Conservation (phyloP, 2,888 invertebrate genomes). For the Hermaeophaga mercurialis region DNA sequence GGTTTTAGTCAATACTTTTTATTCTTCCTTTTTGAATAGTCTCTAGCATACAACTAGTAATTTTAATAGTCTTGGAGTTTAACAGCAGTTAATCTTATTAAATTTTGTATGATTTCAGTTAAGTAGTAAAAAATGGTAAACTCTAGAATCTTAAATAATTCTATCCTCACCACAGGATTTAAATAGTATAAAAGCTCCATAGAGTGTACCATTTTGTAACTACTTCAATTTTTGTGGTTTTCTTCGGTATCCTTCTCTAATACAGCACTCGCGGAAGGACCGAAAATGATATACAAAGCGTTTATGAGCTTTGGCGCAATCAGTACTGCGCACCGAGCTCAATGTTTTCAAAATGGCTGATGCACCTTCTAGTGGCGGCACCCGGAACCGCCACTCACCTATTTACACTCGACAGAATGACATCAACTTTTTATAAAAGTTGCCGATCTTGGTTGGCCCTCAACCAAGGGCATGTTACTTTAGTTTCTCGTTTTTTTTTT, state of each 20-base stretch:
- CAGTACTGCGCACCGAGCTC: constrained; percentile 59
- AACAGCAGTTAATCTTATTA: constrained; percentile 52
- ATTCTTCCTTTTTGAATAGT: too few species aligned
- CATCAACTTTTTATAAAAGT: constrained; percentile 47
- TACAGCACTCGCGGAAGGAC: constrained; percentile 84
- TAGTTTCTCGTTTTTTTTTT: constrained; percentile 1
- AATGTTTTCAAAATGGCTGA: constrained; percentile 52
- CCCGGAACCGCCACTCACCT: constrained; percentile 55
- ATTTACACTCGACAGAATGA: constrained; percentile 49
- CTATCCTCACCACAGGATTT: too few species aligned
- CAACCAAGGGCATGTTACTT: constrained; percentile 54
- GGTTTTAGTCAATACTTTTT: too few species aligned
- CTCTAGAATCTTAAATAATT: too few species aligned
- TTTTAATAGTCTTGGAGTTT: constrained; percentile 33
- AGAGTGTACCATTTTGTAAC: constrained; percentile 13
- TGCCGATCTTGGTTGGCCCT: constrained; percentile 51
- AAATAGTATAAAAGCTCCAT: too few species aligned
- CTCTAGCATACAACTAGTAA: too few species aligned
- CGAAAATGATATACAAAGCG: constrained; percentile 51
- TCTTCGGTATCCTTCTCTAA: constrained; percentile 78
- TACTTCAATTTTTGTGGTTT: constrained; percentile 53
- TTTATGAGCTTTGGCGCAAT: constrained; percentile 55
- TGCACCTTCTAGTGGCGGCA: constrained; percentile 57
- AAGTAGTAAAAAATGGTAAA: constrained; percentile 14
- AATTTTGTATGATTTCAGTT: constrained; percentile 40